Base-by-base conservation (phyloP, 2,797 vertebrate species). In the Paramormyrops hopkinsi region DNA sequence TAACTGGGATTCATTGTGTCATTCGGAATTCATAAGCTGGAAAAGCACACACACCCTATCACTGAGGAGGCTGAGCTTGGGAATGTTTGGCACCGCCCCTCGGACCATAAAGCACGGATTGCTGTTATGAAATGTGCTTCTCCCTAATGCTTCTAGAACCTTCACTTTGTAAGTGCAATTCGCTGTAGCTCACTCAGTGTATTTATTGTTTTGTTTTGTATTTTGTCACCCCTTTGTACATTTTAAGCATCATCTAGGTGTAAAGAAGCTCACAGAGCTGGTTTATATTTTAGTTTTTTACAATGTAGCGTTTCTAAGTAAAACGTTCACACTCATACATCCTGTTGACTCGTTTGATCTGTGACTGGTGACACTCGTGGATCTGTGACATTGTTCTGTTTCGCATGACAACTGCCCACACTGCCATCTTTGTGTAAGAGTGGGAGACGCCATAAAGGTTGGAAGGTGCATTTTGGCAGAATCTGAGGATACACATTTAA, bases 161-260 rank as follows among this genome's bases (percentile, higher is more conserved):
- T 53, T 95, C 95, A 94, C 86, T 93, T 92, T 91, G 92, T 94
- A 95, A 95, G 95, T 92, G 90, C 92, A 91, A 90, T 92, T 91
- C 92, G 82, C 89, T 89, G 88, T 95, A 94, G 94, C 91, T 92
- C 88, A 50, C 84, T 86, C 51, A 95, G 95, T 94, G 96, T 96
- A 96, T 96, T 95, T 94, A 93, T 86, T 86, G 90, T 93, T 91
- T 88, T 2, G 90, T 91, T 90, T 92, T 76, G 33, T 41, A 41
- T 76, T 41, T 79, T 44, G 37, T 79, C 73, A 93, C 84, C 92
- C 17, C 89, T 90, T 48, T 88, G 86, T 94, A 90, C 93, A 88
- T 90, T 91, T 86, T 86, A 54, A 54, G 50, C 51, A 8, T 86
- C 29, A 86, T 33, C 48, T 54, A 92, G 4, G 48, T 79, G 0